Percentiles rank a stretch among this genome's conserved stretches.
These are phyloP conservation scores for Tangara arthus DNA, from an alignment of 2,797 vertebrate species.

Conservation along the genomic window DNA sequence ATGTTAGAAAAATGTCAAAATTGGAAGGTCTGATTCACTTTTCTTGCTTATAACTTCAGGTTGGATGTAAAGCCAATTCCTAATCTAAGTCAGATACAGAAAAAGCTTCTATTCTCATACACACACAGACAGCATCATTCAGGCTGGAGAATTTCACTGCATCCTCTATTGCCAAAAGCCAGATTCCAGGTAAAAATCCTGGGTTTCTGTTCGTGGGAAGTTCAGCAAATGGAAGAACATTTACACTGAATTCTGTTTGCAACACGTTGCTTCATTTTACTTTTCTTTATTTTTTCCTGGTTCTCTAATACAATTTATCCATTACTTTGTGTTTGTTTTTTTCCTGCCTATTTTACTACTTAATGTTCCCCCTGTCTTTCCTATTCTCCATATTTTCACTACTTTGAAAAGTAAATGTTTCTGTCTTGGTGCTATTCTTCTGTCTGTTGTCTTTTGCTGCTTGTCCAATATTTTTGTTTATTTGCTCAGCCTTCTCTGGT, in stretches of 20 bases:
- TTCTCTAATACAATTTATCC: not conserved
- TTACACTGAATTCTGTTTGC: not conserved
- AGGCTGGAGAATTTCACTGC: not conserved
- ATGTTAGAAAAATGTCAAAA: not conserved
- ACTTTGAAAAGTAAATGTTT: not conserved
- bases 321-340: not conserved
- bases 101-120: not conserved
- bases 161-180: not conserved
- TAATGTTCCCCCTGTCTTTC: not conserved
- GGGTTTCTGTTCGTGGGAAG: not conserved
- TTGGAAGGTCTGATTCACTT: not conserved
- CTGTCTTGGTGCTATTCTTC: not conserved
- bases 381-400: not conserved
- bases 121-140: fast-evolving
- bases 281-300: not conserved
- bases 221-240: not conserved
- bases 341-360: not conserved
- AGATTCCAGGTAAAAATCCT: not conserved
- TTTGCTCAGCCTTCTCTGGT: not conserved
- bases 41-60: not conserved
- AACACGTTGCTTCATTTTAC: not conserved
- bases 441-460: not conserved
- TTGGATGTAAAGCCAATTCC: not conserved
- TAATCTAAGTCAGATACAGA: not conserved
- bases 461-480: not conserved